Evolutionary conservation across 2,888 invertebrate species (phyloP), one percentile per base, ranked within the genome.

Genomic region (Helobdella robusta): DNA sequence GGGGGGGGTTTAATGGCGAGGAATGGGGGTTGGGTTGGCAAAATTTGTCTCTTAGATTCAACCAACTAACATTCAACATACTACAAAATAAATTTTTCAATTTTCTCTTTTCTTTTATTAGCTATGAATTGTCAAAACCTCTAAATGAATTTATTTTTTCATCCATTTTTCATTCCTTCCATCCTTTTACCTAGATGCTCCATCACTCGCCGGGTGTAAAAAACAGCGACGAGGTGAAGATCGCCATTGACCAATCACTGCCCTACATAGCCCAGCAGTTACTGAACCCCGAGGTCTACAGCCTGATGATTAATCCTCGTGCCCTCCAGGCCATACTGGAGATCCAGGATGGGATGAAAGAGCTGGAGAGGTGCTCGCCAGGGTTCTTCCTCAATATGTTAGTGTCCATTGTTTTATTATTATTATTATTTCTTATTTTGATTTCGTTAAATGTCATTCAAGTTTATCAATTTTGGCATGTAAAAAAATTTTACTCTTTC

Each of bases 271-370:
- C 23, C 23, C 23, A 23, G 30, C 68, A 82, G 81, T 84, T 95
- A 83, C 89, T 90, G 78, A 92, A 91, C 80, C 94, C 95, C 0
- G 90, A 91, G 73, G 86, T 92, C 76, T 77, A 77, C 71, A 86
- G 88, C 76, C 86, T 85, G 74, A 84, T 94, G 81, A 84, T 89
- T 59, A 97, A 95, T 81, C 95, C 95, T n/a, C 88, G 91, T 79
- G 91, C 94, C 25, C 79, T 94, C 74, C 87, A 90, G 78, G 95
- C 95, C 60, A 85, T 97, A 69, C 85, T 89, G 80, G 93, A 94
- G 81, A 93, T 97, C 74, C 94, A 94, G 77, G 89, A 90, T 78
- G 93, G 92, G 62, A 86, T 94, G 85, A 89, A 90, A 76, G 87
- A 89, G 75, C 81, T 94, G 67, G 86, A 91, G 73, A 84, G 85